phyloP scores from a whole-genome alignment of 2,113 vertebrate genomes.

The Brienomyrus longianalis region DNA sequence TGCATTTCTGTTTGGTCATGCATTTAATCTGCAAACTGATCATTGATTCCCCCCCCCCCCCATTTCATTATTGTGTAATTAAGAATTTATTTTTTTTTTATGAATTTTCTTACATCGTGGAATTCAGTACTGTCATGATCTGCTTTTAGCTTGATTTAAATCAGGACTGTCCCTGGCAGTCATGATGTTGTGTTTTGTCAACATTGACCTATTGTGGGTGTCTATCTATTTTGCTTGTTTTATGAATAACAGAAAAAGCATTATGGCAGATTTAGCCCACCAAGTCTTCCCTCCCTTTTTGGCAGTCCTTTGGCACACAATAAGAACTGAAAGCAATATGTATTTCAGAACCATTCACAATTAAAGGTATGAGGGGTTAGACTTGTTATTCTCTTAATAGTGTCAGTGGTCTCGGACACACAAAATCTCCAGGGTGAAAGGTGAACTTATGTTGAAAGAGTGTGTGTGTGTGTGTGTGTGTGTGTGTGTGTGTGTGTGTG shows the following conservation, averaged over 20 bases:
- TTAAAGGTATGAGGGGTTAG: not conserved
- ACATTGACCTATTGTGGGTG: not conserved
- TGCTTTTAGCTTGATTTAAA: not conserved
- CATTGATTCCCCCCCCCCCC: not conserved
- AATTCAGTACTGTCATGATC: not conserved
- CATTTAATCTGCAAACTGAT: not conserved
- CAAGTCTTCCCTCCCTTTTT: slow-evolving; percentile 3
- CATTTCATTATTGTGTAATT: not conserved
- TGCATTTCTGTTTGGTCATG: not conserved
- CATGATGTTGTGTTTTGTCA: not conserved
- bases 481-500: too few relatives aligned
- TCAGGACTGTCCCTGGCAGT: not conserved
- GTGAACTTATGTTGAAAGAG: not conserved
- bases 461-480: not conserved
- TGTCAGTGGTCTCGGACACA: not conserved
- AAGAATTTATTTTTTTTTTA: not conserved
- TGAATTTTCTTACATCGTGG: not conserved
- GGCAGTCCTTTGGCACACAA: not conserved
- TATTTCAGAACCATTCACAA: not conserved
- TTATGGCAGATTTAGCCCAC: not conserved
- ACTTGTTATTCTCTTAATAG: not conserved
- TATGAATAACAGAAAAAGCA: not conserved
- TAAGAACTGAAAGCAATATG: not conserved
- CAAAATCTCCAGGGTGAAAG: not conserved
- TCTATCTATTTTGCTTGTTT: not conserved